phyloP scores from a whole-genome alignment of 2,797 vertebrate species.

The Protosalanx chinensis region DNA sequence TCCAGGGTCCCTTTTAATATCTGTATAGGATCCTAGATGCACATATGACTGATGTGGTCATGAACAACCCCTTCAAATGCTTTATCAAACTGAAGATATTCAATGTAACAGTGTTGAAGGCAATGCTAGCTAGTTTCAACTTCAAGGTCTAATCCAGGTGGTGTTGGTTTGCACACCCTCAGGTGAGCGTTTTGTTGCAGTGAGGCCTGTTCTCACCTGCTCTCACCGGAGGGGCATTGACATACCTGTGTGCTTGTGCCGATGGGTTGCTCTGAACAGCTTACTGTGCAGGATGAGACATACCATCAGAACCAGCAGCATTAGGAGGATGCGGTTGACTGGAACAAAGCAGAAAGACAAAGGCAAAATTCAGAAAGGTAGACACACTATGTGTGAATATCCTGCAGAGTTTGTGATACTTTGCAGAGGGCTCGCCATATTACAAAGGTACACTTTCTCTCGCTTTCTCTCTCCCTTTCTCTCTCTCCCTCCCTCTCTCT shows the following conservation, averaged over 20 bases:
- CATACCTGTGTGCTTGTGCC: conserved; percentile 68
- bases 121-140: background rate
- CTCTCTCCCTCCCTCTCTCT: too few species aligned
- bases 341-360: conserved; percentile 47
- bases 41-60: background rate
- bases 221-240: background rate
- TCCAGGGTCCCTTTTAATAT: conserved; percentile 21
- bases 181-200: background rate
- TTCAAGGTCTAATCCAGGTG: background rate
- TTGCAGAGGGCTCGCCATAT: too few species aligned
- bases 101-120: too few species aligned
- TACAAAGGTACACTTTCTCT: too few species aligned
- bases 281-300: conserved; percentile 83
- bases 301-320: conserved; percentile 82
- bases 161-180: background rate
- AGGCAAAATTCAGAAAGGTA: background rate
- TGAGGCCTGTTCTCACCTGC: background rate
- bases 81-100: background rate
- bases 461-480: too few species aligned
- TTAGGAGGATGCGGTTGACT: conserved; percentile 87
- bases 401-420: too few species aligned
- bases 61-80: background rate
- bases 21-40: conserved; percentile 36
- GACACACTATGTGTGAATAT: too few species aligned
- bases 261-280: conserved; percentile 66